These are phyloP conservation scores for Pachypsylla venusta DNA, from an alignment of 1,140 invertebrate species.

Conservation along the genomic window DNA sequence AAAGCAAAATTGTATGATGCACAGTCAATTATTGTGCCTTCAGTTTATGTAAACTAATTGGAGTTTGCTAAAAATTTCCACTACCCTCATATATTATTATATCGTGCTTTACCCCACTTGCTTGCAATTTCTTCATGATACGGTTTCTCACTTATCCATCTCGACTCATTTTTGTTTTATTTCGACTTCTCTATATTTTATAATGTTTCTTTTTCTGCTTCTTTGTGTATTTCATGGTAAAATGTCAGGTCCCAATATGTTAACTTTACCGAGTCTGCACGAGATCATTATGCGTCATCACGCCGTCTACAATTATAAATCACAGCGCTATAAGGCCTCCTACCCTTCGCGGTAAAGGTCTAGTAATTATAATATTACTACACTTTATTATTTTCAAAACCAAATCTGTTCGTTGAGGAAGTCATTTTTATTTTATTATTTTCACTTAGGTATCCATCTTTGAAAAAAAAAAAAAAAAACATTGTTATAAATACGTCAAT, in stretches of 20 bases:
- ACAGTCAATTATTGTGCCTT: too few species aligned
- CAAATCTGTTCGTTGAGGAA: constrained; percentile 11
- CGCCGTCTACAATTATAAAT: constrained; percentile 13
- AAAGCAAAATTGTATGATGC: too few species aligned
- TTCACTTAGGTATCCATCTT: background rate
- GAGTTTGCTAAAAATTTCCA: too few species aligned
- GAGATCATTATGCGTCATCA: constrained; percentile 15
- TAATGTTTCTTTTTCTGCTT: too few species aligned
- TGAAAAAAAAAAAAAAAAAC: background rate
- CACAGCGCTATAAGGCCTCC: constrained; percentile 17
- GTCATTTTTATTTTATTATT: too few species aligned
- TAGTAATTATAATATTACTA: constrained; percentile 11
- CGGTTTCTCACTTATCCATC: too few species aligned
- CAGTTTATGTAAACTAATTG: too few species aligned
- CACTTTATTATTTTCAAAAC: constrained; percentile 10
- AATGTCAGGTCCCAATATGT: background rate
- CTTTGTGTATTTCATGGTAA: constrained; percentile 15
- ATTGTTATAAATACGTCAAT: constrained; percentile 9
- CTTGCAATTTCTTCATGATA: too few species aligned
- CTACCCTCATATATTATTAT: too few species aligned
- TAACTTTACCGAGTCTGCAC: constrained; percentile 8
- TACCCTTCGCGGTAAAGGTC: constrained; percentile 22
- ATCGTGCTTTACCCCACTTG: too few species aligned
- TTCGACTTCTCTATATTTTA: too few species aligned
- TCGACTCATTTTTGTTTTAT: constrained; percentile 1